Evolutionary conservation across 2,888 invertebrate species (phyloP), one percentile per base, ranked within the genome.

Genomic region (Disparrhopalites patrizii): DNA sequence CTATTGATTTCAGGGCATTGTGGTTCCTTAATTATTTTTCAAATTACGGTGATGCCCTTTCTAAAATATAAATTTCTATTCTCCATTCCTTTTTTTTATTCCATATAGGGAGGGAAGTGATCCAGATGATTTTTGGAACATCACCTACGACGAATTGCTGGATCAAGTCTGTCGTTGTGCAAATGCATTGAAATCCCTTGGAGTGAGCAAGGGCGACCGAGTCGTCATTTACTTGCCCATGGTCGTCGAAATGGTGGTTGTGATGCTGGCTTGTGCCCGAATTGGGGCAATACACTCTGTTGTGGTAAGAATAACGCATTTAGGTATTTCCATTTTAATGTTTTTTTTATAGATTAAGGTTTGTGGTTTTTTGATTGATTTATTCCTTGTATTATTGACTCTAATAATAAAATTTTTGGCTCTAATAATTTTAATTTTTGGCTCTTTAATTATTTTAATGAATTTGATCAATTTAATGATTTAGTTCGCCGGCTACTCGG

Each of bases 161-260:
- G 88, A 89, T 76, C 86, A 91, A 80, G 94, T 95, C 3, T 95
- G 95, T 79, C 87, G 90, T 74, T 94, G 93, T 78, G 88, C 92
- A 54, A 97, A 97, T 79, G 93, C 91, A 0, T 84, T 98, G 28
- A 91, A 91, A 76, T 86, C 86, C 50, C 86, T 88, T 78, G 93
- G 93, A 67, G 83, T 92, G 20, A 81, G 83, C 68, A 90, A 92
- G 79, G 98, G 98, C 1, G 97, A 98, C 79, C 84, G 93, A 31
- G 94, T 99, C 4, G 91, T 93, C 50, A 88, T 99, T 75, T 99
- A 99, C 79, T 95, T 99, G 93, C 99, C 99, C n/a, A 98, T 99
- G 96, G 88, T 98, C 62, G 80, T 93, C 72, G 97, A 99, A 81
- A 84, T 96, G 30, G 88, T 93, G 0, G 86, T 97, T 51, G 89